phyloP scores from a whole-genome alignment of 2,113 vertebrate genomes.

The Poicephalus meyeri region DNA sequence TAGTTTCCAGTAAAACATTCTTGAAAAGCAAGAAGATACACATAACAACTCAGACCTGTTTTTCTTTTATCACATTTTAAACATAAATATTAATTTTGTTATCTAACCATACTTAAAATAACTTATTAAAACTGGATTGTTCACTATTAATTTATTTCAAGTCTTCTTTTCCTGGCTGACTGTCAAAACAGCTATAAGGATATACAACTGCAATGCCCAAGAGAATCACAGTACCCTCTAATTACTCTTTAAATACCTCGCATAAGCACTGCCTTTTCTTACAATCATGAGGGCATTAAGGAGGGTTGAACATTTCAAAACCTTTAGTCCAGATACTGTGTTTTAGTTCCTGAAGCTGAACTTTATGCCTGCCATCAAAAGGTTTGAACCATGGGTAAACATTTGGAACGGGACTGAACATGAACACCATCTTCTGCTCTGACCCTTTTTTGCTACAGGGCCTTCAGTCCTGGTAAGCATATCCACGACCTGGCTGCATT shows the following conservation, averaged over 20 bases:
- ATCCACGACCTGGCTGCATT: neutral
- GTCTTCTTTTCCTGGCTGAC: neutral
- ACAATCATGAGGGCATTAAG: neutral
- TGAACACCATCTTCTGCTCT: rapidly evolving
- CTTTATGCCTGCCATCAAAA: neutral
- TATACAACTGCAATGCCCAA: neutral
- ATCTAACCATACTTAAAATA: conserved; percentile 7
- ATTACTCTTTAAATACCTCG: neutral
- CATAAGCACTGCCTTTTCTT: neutral
- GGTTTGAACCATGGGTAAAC: neutral
- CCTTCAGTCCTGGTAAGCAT: neutral
- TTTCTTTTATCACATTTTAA: neutral
- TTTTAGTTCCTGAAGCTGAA: neutral
- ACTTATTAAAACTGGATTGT: neutral
- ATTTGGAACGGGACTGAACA: neutral
- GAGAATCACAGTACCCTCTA: neutral
- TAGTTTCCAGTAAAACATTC: neutral
- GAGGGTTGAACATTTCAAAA: neutral
- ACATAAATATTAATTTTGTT: conserved; percentile 22
- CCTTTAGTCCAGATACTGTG: neutral
- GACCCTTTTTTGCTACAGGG: neutral
- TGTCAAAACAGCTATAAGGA: conserved; percentile 32
- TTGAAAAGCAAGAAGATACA: neutral
- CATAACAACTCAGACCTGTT: neutral
- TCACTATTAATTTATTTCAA: conserved; percentile 33